Evolutionary conservation across 2,888 invertebrate genomes (phyloP), one percentile per base, ranked within the genome.

Genomic region (Adela reaumurella): DNA sequence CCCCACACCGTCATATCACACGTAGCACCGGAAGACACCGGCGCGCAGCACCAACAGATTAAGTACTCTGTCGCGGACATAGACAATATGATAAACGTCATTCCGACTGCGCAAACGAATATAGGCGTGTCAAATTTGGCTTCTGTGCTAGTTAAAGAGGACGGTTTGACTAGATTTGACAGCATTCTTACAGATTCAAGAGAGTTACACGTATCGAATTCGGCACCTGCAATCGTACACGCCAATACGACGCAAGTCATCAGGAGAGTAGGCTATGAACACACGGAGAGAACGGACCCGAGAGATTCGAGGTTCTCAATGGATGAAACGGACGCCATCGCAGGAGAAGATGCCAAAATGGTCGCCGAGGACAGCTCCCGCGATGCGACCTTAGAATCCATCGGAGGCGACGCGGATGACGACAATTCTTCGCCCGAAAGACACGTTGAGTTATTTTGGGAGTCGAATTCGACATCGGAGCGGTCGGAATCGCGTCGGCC

Each of bases 1-100:
- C 74, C 71, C 50, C 63, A 74, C 46, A 70, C 73, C 2, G 74
- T 77, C 55, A 77, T 77, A 48, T 74, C 76, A 0, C 76, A 77
- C 46, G 72, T 74, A 8, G 72, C 74, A 8, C 60, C 64, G 1
- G 59, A 62, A 4, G 68, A 67, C 17, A 57, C 57, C 46, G 48
- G 45, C 28, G 59, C 57, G 11, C 57, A 59, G 1, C 62, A 49
- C 16, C 51, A 65, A 53, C 53, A 63, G 18, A 62, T 71, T 52
- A 74, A 74, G 47, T 50, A 51, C 8, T 49, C 49, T 11, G 76
- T 71, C 57, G 49, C 69, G 0, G 69, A 73, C 43, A 65, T 73
- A 14, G 68, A 77, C 56, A 70, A 69, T 56, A 68, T 76, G 59
- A 70, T 74, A 49, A 62, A 69, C 56, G 58, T 68, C 1, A 52